Percentiles rank a stretch among this genome's conserved stretches.
phyloP scores from a whole-genome alignment of 2,797 vertebrate species.

The Oreochromis grahami region DNA sequence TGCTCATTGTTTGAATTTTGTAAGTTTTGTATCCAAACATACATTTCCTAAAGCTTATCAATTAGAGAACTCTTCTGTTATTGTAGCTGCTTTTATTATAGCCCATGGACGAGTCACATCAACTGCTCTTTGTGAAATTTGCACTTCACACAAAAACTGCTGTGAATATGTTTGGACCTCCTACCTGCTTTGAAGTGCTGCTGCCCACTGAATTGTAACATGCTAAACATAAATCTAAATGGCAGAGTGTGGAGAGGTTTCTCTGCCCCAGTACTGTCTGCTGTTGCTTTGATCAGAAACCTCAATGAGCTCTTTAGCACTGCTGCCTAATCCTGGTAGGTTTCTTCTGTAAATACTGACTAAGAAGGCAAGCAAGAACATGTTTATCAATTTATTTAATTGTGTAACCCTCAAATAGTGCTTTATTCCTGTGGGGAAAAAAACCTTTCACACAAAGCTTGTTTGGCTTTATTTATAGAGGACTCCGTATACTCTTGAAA shows the following conservation, averaged over 20 bases:
- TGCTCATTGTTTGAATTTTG: not conserved
- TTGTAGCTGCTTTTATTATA: not conserved
- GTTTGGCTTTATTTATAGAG: not conserved
- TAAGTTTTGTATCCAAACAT: not conserved
- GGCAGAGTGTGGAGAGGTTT: not conserved
- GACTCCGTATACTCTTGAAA: not conserved
- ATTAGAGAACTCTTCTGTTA: not conserved
- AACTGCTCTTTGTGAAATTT: not conserved
- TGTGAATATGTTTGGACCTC: not conserved
- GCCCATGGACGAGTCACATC: not conserved
- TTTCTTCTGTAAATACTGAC: not conserved
- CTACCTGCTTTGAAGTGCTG: not conserved
- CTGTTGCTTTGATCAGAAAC: constrained; percentile 11
- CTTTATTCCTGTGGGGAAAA: not conserved
- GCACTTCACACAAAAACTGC: not conserved
- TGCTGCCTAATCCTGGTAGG: not conserved
- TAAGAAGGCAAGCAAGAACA: not conserved
- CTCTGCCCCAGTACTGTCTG: not conserved
- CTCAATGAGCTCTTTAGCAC: not conserved
- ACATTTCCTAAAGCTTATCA: not conserved
- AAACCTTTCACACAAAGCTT: not conserved
- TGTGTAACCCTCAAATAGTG: not conserved
- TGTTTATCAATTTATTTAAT: not conserved
- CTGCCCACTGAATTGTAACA: not conserved
- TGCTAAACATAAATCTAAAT: not conserved